Base-by-base conservation (phyloP, 2,888 invertebrate species). In the Ornithoptera alexandrae region DNA sequence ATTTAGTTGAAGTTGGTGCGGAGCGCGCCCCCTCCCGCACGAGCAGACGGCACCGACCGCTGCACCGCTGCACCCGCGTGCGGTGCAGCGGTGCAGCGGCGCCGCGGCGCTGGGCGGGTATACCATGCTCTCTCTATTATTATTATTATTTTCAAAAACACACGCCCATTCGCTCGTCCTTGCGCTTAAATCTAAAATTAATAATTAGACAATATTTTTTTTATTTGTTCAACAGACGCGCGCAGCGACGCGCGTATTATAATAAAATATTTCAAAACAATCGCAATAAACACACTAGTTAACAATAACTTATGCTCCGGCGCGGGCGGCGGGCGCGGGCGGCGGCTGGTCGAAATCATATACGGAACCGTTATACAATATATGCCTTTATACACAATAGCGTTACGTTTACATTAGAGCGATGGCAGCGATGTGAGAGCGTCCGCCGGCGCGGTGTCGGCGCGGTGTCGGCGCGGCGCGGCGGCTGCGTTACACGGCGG, bases 401-500 rank as follows among this genome's bases (percentile, higher is more conserved):
- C 83, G 83, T 78, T 78, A 81, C 79, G 78, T 75, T 78, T 77
- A 78, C 79, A 79, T 81, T 79, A 80, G 82, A 83, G 86, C 86
- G 84, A 83, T 81, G 88, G 87, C 87, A 83, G 86, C 86, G 83
- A 80, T 76, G 79, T 79, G 80, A 61, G 57, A 65, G 70, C 69
- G 72, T 62, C 70, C 67, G 70, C 72, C 72, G 73, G 72, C 67
- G 59, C 77, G 77, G 76, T 75, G 77, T 80, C 79, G 78, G 78
- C 77, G 77, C 77, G 72, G 74, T 62, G 72, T 42, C 72, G 67
- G 59, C n/a, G 67, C 64, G 46, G 70, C n/a, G 67, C 64, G 46
- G 70, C 63, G 71, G 73, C 70, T 73, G 74, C 75, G 85, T 87
- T 97, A 97, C 89, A 97, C 97, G 88, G 97, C 97, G 81, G 97